Evolutionary conservation across 2,888 invertebrate species (phyloP), one percentile per base, ranked within the genome.

Genomic region (Protodeltote pygarga): DNA sequence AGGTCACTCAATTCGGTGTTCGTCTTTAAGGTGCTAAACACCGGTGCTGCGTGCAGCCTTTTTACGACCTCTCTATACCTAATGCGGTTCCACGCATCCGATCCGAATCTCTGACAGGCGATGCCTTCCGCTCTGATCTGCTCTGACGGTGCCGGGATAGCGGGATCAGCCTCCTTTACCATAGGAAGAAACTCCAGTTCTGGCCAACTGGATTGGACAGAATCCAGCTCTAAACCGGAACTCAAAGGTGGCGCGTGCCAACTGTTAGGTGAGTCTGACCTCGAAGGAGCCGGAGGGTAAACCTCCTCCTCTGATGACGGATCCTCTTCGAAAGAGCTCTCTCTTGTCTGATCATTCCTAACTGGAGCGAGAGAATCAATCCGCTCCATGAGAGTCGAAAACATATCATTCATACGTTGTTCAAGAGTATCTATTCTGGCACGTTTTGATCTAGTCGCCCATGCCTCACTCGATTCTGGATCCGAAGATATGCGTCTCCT

Each of bases 61-160:
- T 66, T 59, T 5, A 34, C 42, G 1, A 45, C 59, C 2, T 66
- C 59, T 13, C 46, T 59, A 17, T 62, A 59, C 5, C 61, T 5
- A 8, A 61, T 41, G 6, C 46, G 32, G 10, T 51, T 61, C 61
- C 57, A 64, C 0, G 41, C 28, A 0, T 40, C 37, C 0, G 44
- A 20, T 1, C 44, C 50, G 2, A 66, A 39, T 10, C 48, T 47
- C 19, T 64, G 61, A 19, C 66, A 61, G 5, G 32, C 25, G 1
- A 53, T 52, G 10, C 63, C 54, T 27, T 53, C 42, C 1, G 23
- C 20, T 35, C 33, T 49, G 3, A 57, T 14, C 0, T 50, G 47
- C 5, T 31, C 32, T 0, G 29, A 20, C 4, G 52, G 44, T 21
- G 34, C 29, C 8, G 41, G 57, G 8, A 50, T 34, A n/a, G 29